These are phyloP conservation scores for Dolichallabes microphthalmus DNA, from an alignment of 2,113 vertebrate genomes.

Conservation along the genomic window DNA sequence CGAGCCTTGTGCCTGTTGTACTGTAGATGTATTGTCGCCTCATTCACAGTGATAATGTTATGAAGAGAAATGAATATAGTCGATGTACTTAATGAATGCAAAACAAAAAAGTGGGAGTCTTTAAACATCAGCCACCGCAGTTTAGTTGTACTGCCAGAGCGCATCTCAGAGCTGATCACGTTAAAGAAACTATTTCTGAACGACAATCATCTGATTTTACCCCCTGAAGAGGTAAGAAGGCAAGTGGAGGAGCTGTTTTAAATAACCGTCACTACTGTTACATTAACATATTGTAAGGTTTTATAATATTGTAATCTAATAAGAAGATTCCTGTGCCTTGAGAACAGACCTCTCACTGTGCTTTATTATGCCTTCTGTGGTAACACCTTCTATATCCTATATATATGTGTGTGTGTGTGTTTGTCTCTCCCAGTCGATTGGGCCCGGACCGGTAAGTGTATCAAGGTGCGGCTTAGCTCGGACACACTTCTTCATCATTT, in stretches of 20 bases:
- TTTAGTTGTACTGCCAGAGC: slow-evolving; percentile 36
- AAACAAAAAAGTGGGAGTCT: slow-evolving; percentile 29
- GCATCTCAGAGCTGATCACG: slow-evolving; percentile 33
- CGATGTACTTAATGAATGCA: slow-evolving; percentile 37
- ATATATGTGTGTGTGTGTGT: too few relatives aligned
- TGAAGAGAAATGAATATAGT: slow-evolving; percentile 25
- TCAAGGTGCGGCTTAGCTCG: too few relatives aligned
- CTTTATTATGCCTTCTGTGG: too few relatives aligned
- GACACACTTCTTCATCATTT: too few relatives aligned
- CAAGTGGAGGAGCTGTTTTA: neutral
- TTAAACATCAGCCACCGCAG: slow-evolving; percentile 50
- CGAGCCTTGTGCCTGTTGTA: neutral
- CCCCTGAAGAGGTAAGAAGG: slow-evolving; percentile 51
- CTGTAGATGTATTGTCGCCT: neutral
- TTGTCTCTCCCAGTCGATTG: too few relatives aligned
- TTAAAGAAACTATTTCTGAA: slow-evolving; percentile 50
- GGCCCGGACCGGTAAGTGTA: too few relatives aligned
- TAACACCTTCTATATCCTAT: too few relatives aligned
- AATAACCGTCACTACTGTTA: neutral
- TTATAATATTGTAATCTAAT: too few relatives aligned
- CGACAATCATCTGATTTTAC: slow-evolving; percentile 50
- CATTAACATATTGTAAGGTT: too few relatives aligned
- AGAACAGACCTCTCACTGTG: too few relatives aligned
- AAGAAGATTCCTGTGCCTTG: too few relatives aligned
- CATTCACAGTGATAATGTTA: neutral